Conservation (phyloP, 1,140 invertebrate genomes). For the Drosophila littoralis region DNA sequence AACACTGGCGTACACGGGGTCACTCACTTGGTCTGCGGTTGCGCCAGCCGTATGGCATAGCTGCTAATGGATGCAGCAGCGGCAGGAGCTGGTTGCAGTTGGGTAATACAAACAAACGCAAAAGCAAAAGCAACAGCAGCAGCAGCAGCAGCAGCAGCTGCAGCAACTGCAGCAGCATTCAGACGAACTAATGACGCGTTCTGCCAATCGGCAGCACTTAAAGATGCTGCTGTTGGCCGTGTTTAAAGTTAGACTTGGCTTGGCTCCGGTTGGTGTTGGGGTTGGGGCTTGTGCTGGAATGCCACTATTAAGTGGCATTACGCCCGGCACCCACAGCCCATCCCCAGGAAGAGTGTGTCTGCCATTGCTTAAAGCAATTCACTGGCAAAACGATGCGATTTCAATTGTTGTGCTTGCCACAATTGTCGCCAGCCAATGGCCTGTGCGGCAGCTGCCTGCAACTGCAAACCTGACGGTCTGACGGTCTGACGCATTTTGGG, state of each 20-base stretch:
- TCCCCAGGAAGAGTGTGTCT: not conserved
- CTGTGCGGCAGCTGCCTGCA: not conserved
- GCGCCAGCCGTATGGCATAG: slow-evolving; percentile 39
- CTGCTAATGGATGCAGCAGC: slow-evolving; percentile 51
- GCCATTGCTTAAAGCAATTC: not conserved
- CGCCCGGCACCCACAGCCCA: not conserved
- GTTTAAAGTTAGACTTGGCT: slow-evolving; percentile 31
- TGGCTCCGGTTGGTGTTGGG: not conserved
- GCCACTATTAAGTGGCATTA: slow-evolving; percentile 52
- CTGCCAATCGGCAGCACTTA: slow-evolving; percentile 39
- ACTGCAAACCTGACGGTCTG: not conserved
- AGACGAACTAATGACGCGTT: slow-evolving; percentile 68
- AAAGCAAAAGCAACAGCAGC: not conserved
- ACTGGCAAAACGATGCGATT: slow-evolving; percentile 18
- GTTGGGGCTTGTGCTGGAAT: not conserved
- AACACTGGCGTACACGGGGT: slow-evolving; percentile 16
- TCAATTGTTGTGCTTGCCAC: slow-evolving; percentile 24
- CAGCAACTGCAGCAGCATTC: slow-evolving; percentile 49
- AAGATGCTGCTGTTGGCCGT: slow-evolving; percentile 36
- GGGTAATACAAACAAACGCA: slow-evolving; percentile 29
- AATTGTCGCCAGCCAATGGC: slow-evolving; percentile 3
- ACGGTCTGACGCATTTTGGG: no score
- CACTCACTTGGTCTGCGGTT: slow-evolving; percentile 61
- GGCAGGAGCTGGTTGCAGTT: not conserved
- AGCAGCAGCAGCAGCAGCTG: not conserved